phyloP scores from a whole-genome alignment of 1,140 invertebrate genomes.

The Habropoda laboriosa region DNA sequence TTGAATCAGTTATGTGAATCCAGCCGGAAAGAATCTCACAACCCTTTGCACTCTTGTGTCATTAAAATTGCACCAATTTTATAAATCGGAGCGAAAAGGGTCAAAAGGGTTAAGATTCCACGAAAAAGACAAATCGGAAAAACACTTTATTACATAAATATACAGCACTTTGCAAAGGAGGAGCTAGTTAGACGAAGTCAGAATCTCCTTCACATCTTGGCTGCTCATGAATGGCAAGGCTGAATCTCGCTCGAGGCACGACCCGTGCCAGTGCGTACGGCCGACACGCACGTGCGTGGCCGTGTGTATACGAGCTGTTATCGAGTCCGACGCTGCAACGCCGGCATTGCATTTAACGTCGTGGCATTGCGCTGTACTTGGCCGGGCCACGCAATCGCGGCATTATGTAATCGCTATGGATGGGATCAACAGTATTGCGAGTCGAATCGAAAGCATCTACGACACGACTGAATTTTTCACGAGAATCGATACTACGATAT shows the following conservation, averaged over 20 bases:
- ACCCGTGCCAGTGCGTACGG: not conserved
- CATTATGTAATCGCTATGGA: slow-evolving; percentile 16
- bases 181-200: no score
- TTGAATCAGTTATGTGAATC: no score
- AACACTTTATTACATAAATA: no score
- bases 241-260: not conserved
- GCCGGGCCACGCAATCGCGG: slow-evolving; percentile 18
- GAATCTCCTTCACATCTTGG: no score
- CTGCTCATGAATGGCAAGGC: slow-evolving; percentile 19
- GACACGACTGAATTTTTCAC: not conserved
- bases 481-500: not conserved
- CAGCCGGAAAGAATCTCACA: no score
- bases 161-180: no score
- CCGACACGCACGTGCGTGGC: slow-evolving; percentile 26
- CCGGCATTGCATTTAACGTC: slow-evolving; percentile 17
- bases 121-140: no score
- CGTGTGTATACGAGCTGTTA: slow-evolving; percentile 4
- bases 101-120: no score
- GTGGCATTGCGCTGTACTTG: slow-evolving; percentile 26
- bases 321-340: slow-evolving; percentile 11
- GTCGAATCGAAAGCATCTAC: not conserved
- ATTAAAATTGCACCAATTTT: no score
- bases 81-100: no score
- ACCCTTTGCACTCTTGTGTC: no score
- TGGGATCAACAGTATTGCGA: not conserved